phyloP scores from a whole-genome alignment of 2,797 vertebrate species.

The Urosaurus nigricauda region DNA sequence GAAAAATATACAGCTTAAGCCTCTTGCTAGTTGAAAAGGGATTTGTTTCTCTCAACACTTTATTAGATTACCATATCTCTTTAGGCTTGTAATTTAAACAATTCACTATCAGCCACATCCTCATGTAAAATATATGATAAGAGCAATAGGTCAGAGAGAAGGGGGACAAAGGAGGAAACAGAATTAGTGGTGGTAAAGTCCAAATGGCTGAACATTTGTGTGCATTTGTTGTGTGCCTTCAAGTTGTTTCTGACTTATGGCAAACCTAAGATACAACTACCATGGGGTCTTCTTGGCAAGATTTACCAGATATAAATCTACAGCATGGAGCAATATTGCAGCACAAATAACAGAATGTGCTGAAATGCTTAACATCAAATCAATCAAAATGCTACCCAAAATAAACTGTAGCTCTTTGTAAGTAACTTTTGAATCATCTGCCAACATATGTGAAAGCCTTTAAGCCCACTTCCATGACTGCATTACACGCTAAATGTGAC shows the following conservation, averaged over 20 bases:
- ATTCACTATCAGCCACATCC: conserved; percentile 21
- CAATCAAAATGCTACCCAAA: neutral
- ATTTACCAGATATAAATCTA: neutral
- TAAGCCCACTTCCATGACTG: neutral
- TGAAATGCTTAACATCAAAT: neutral
- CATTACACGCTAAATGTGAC: neutral
- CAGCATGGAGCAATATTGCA: neutral
- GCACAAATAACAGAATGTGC: neutral
- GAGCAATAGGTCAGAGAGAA: conserved; percentile 32
- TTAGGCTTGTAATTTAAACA: conserved; percentile 33
- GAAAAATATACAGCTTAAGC: conserved; percentile 24
- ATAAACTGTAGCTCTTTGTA: neutral
- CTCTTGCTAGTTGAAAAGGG: conserved; percentile 1
- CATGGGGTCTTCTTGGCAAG: too few relatives aligned
- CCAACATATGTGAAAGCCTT: neutral
- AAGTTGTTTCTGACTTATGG: too few relatives aligned
- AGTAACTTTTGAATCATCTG: accelerated
- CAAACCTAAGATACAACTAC: too few relatives aligned
- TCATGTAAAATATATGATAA: neutral
- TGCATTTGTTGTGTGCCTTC: neutral
- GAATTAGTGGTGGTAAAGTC: neutral
- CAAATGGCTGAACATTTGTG: conserved; percentile 5
- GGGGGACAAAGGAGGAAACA: neutral
- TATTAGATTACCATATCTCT: conserved; percentile 47
- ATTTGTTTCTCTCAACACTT: neutral